These are phyloP conservation scores for Sigmodon hispidus DNA, from an alignment of 2,113 vertebrate species.

Conservation along the genomic window DNA sequence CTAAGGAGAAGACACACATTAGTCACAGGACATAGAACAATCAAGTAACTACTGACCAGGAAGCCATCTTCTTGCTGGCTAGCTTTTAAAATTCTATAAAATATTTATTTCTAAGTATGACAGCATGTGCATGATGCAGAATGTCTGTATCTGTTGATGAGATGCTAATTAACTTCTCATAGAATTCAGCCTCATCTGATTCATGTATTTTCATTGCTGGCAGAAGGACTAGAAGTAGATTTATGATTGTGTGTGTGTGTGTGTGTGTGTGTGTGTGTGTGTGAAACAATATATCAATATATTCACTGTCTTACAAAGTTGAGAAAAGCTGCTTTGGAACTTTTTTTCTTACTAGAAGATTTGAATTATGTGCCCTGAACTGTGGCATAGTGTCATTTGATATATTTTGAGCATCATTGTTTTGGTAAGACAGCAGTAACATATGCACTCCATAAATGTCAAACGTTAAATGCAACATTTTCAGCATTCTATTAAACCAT, in stretches of 20 bases:
- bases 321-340: conserved; percentile 10
- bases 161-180: background rate
- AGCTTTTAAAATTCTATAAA: background rate
- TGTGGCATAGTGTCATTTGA: conserved; percentile 13
- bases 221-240: background rate
- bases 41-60: too few species aligned
- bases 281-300: too few species aligned
- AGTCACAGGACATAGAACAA: background rate
- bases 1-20: background rate
- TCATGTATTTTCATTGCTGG: background rate
- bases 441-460: conserved; percentile 60
- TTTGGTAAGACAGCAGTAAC: conserved; percentile 70
- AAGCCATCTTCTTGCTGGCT: too few species aligned
- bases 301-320: conserved; percentile 48
- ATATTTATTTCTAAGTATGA: background rate
- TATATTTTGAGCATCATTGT: conserved; percentile 37
- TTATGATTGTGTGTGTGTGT: too few species aligned
- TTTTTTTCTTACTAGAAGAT: conserved; percentile 45
- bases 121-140: background rate
- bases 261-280: too few species aligned
- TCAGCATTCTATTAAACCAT: conserved; percentile 66
- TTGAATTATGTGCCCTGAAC: conserved; percentile 57
- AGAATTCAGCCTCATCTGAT: conserved; percentile 14
- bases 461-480: conserved; percentile 60
- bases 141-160: background rate